Conservation (phyloP, 2,888 invertebrate species). For the Drosophila anomalipes region DNA sequence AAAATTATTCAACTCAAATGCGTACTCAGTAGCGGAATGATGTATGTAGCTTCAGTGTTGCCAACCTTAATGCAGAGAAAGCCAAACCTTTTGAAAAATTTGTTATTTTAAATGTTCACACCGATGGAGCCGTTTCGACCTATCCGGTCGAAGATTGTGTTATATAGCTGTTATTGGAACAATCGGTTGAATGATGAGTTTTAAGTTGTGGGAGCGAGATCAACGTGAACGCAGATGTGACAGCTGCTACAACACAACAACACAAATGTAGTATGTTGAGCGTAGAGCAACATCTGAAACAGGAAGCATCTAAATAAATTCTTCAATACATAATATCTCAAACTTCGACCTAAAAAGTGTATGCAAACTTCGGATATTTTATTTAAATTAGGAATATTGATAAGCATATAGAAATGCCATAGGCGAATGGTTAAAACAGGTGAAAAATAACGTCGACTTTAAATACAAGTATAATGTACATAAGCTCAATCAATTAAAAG, state of each 20-base stretch:
- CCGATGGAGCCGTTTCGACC: not conserved
- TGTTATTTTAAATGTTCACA: not conserved
- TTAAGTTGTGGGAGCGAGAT: not conserved
- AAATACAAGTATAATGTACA: not conserved
- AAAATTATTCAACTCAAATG: conserved; percentile 34
- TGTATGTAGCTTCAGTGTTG: not conserved
- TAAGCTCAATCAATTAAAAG: not conserved
- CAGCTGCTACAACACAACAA: not conserved
- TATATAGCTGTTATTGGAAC: not conserved
- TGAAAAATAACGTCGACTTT: not conserved
- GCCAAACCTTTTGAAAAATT: not conserved
- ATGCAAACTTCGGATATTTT: not conserved
- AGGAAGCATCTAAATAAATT: too few relatives aligned
- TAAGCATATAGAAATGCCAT: not conserved
- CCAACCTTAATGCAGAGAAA: not conserved
- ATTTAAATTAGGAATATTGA: not conserved
- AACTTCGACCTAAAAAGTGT: not conserved
- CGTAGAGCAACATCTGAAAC: not conserved
- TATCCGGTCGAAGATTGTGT: not conserved
- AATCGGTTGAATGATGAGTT: not conserved
- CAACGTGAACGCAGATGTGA: not conserved
- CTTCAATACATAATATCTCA: not conserved
- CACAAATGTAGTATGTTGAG: not conserved
- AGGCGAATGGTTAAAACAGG: not conserved
- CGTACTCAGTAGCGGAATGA: conserved; percentile 20